Evolutionary conservation across 1,140 invertebrate genomes (phyloP), one percentile per base, ranked within the genome.

Genomic region (Drosophila triauraria): DNA sequence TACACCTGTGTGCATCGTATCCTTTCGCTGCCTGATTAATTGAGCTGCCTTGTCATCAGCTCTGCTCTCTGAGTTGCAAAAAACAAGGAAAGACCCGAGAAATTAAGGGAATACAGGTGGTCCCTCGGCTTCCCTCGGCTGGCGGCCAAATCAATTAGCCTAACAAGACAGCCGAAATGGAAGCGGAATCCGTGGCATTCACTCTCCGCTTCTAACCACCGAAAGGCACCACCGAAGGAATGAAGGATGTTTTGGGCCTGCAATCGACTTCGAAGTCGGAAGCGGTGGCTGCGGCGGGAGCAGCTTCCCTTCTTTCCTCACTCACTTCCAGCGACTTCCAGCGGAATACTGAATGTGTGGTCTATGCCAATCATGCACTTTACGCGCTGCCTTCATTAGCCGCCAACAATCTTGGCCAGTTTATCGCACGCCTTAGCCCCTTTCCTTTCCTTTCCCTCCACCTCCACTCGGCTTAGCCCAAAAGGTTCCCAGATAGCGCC

Each of bases 321-420:
- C 17, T 47, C 38, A 13, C 32, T 30, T 43, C 30, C 48, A 9
- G n/a, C 40, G 63, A 13, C 32, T 30, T 43, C 30, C 48, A 9
- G n/a, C 40, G 63, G 60, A 20, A 20, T 20, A 20, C 64, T n/a
- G 47, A 70, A 76, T 90, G 86, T 90, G 85, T 90, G 85, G 85
- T 90, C 85, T 90, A 90, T 90, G 85, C 75, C 85, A 91, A 90
- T 90, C 85, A 90, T 82, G 85, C 85, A 85, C 81, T 90, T 90
- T 90, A 90, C 86, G 84, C 85, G 77, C 75, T 68, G 75, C 56
- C 77, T 90, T 85, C 81, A 81, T 88, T 85, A 85, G 74, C 76
- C 57, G 72, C 71, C 61, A 76, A 76, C 74, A 76, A 76, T 76
- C 74, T 76, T 76, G 75, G 53, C 53, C 77, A 80, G 58, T 78